Evolutionary conservation across 2,888 invertebrate genomes (phyloP).

Genomic region (Tridacna gigas): DNA sequence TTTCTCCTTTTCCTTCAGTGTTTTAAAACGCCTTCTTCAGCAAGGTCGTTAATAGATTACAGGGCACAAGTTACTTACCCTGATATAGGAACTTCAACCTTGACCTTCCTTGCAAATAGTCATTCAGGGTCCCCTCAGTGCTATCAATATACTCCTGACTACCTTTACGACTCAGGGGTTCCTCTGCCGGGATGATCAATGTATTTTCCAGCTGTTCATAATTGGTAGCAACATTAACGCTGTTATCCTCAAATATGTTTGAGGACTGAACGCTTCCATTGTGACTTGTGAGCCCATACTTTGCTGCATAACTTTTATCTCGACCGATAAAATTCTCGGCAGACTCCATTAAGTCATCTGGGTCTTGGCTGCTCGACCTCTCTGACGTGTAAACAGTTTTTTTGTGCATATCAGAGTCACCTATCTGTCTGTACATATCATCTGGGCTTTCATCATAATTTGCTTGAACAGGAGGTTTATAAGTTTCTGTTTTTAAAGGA

Average conservation of each 20-base stretch:
- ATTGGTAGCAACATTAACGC: constrained; percentile 36
- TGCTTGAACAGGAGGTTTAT: constrained; percentile 11
- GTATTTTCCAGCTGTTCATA: constrained; percentile 43
- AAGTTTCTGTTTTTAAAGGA: neutral
- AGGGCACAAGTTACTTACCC: constrained; percentile 32
- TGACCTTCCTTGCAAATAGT: constrained; percentile 59
- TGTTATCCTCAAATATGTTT: constrained; percentile 26
- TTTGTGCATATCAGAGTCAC: neutral
- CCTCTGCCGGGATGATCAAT: constrained; percentile 3
- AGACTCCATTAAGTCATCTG: constrained; percentile 59
- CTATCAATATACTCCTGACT: constrained; percentile 59
- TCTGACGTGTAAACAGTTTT: neutral
- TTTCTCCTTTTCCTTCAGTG: too few species aligned
- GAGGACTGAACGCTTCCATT: constrained; percentile 16
- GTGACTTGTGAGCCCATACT: neutral
- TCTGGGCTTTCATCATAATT: constrained; percentile 14
- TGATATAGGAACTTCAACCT: constrained; percentile 61
- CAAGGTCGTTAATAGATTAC: too few species aligned
- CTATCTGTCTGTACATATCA: constrained; percentile 16
- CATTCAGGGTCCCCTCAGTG: constrained; percentile 44
- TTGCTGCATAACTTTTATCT: neutral
- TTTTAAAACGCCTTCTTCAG: too few species aligned
- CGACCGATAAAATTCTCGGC: constrained; percentile 59
- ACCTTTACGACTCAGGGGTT: constrained; percentile 24
- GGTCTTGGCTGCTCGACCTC: constrained; percentile 24